Evolutionary conservation across 1,140 invertebrate species (phyloP).

Genomic region (Trachelipus rathkii): DNA sequence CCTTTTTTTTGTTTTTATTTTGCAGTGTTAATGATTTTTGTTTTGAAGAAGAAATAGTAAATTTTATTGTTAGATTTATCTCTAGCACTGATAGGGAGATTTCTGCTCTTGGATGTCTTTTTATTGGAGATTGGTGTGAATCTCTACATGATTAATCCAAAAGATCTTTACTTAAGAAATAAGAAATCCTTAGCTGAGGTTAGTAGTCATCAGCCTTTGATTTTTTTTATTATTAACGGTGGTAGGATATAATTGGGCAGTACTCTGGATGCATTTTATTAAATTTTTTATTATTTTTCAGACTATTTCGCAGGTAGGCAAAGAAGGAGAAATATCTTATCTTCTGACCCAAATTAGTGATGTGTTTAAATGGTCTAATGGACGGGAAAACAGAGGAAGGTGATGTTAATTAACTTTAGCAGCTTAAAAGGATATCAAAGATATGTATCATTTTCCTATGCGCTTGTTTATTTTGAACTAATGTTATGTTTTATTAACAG

Average conservation of each 20-base stretch:
- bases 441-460: too few species aligned
- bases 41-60: background rate
- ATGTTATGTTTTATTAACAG: background rate
- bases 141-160: background rate
- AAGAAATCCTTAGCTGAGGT: slow-evolving; percentile 6
- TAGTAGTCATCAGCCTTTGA: background rate
- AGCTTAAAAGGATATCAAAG: too few species aligned
- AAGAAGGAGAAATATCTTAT: background rate
- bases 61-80: background rate
- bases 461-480: too few species aligned
- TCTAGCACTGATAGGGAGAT: background rate
- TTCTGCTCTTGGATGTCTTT: background rate
- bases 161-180: background rate
- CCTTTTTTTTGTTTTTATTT: background rate
- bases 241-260: too few species aligned
- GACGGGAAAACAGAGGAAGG: background rate
- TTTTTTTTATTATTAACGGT: too few species aligned
- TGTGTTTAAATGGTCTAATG: background rate
- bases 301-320: background rate
- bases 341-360: background rate
- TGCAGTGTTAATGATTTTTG: background rate
- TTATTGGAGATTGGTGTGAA: background rate
- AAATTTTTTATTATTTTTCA: background rate
- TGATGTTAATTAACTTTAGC: background rate
- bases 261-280: too few species aligned